Percentiles rank a stretch among this genome's conserved stretches.
Evolutionary conservation across 2,113 vertebrate genomes (phyloP).

Genomic region (Xenopus laevis): DNA sequence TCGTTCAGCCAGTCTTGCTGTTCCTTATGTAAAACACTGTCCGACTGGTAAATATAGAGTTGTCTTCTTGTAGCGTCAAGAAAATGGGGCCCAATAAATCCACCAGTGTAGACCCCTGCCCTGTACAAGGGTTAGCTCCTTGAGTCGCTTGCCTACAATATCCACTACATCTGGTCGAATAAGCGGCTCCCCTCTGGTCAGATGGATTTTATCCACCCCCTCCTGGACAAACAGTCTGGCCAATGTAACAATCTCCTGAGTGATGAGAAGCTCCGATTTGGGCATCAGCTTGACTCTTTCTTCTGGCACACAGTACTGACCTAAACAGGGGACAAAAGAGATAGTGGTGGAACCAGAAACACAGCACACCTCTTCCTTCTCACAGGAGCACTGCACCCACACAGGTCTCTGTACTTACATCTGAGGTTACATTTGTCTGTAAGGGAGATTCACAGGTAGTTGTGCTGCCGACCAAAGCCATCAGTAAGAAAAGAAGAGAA

Average conservation of each 20-base stretch:
- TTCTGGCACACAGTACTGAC: slow-evolving; percentile 97
- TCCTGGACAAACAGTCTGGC: slow-evolving; percentile 86
- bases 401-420: slow-evolving; percentile 70
- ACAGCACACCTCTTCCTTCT: no score
- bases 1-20: no score
- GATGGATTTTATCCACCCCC: slow-evolving; percentile 90
- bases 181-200: slow-evolving; percentile 93
- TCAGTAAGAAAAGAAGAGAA: slow-evolving; percentile 89
- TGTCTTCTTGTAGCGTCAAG: no score
- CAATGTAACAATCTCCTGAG: slow-evolving; percentile 80
- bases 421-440: slow-evolving; percentile 96
- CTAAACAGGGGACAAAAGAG: slow-evolving; percentile 54
- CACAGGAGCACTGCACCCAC: not conserved
- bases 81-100: no score
- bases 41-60: no score
- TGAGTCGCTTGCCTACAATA: slow-evolving; percentile 75
- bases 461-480: slow-evolving; percentile 83
- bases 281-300: slow-evolving; percentile 89
- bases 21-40: no score
- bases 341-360: not conserved
- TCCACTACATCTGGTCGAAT: slow-evolving; percentile 87
- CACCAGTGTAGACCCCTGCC: no score
- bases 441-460: slow-evolving; percentile 90
- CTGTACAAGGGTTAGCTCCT: no score
- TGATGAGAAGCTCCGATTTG: slow-evolving; percentile 76